Evolutionary conservation across 2,113 vertebrate genomes (phyloP).

Genomic region (Camarhynchus parvulus): DNA sequence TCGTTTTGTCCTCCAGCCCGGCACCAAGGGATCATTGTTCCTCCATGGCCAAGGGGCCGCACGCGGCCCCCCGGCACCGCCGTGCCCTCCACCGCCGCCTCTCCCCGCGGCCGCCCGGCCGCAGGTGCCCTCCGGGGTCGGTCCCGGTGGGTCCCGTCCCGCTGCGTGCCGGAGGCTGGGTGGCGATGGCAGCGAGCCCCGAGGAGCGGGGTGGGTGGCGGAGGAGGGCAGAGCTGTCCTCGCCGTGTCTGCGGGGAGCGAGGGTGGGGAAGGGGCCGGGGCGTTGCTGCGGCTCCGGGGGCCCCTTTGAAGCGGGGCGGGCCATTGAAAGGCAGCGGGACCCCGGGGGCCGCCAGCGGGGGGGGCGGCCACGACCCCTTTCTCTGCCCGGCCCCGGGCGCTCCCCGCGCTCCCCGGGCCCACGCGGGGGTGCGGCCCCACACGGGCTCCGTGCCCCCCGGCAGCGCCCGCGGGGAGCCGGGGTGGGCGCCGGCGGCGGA

Average conservation of each 20-base stretch:
- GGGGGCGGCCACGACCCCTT: background rate
- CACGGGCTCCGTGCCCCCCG: background rate
- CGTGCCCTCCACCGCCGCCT: background rate
- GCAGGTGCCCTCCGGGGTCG: background rate
- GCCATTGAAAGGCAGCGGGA: slow-evolving; percentile 19
- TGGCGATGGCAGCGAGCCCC: background rate
- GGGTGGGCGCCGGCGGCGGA: too few species aligned
- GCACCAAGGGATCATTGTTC: slow-evolving; percentile 34
- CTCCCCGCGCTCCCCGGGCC: background rate
- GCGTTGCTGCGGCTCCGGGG: slow-evolving; percentile 38
- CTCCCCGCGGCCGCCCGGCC: background rate
- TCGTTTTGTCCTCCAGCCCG: slow-evolving; percentile 5
- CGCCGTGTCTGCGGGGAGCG: slow-evolving; percentile 27
- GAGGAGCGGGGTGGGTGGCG: background rate
- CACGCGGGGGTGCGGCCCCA: background rate
- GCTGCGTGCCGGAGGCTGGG: background rate
- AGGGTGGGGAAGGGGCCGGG: slow-evolving; percentile 6
- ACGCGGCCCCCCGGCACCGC: background rate
- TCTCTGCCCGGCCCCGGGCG: background rate
- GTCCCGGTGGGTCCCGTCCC: background rate
- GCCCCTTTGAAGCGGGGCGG: slow-evolving; percentile 16
- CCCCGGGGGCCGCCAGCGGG: background rate
- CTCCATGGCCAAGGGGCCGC: background rate
- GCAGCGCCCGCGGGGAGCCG: background rate
- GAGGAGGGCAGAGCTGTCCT: background rate